Evolutionary conservation across 1,140 invertebrate species (phyloP), one percentile per base, ranked within the genome.

Genomic region (Zaprionus taronus): DNA sequence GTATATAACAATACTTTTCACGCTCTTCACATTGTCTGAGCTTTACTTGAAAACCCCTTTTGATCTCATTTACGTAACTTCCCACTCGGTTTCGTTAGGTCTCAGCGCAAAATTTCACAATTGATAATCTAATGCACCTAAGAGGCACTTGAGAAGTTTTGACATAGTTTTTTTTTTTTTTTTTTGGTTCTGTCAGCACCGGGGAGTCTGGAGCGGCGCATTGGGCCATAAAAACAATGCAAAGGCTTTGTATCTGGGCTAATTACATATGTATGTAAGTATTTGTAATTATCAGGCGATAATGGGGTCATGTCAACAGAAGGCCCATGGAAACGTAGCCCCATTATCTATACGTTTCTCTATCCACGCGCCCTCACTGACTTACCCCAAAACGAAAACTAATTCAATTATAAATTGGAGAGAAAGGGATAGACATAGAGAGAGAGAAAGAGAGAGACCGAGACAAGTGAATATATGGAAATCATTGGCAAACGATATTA

Each of bases 241-340:
- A 44, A 67, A 69, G 57, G 71, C 64, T 78, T 73, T 72, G 69
- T 75, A 78, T 78, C 79, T 80, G 71, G 79, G 76, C 79, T 80
- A 80, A 80, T 80, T 80, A 76, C 79, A 62, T 64, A 41, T 79
- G 75, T 77, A 36, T 77, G 83, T 80, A 77, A 71, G 67, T 82
- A 82, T 86, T 77, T 73, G 81, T 77, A 83, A 80, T 77, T 87
- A 86, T 83, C 77, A 86, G 80, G 77, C 68, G 70, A 91, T 83
- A 83, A 83, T 78, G 79, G 72, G 81, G 81, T 83, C 81, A 85
- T 77, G 86, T 87, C 83, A 87, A 81, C 83, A 73, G 72, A 70
- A 78, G 72, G 64, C 60, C 69, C 60, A 77, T 71, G 53, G 44
- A 24, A 58, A 34, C 61, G 60, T 69, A 68, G 49, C 28, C 47